Evolutionary conservation across 2,797 vertebrate species (phyloP), one percentile per base, ranked within the genome.

Genomic region (Crax fasciolata): DNA sequence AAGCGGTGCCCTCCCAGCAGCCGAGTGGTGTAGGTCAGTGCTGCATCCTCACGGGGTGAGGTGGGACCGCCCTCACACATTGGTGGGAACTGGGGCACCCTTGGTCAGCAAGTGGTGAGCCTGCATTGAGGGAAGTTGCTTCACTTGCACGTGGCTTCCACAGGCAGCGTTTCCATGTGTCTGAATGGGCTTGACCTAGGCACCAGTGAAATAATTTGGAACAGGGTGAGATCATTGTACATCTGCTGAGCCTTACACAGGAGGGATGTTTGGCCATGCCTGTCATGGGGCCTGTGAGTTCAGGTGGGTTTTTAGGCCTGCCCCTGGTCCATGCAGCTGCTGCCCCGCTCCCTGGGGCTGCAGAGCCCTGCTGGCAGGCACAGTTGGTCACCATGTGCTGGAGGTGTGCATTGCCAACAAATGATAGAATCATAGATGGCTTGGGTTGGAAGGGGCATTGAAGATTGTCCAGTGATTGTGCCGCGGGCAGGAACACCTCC

Each of bases 91-190:
- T 16, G 13, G n/a, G 11, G 24, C 7, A 44, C 13, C 11, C 11
- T 59, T 38, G 16, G 52, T 3, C 51, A 46, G 30, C 18, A 24
- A 32, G 9, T 17, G 18, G 32, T 4, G 41, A 83, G 46, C 8
- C 5, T 6, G 1, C 4, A 1, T 1, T 1, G 1, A 6, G 19
- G n/a, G 19, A 21, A 24, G n/a, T 3, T 27, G 30, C 5, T 79
- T 79, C 11, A 8, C 10, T 3, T 44, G 17, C 32, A 28, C 8
- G 4, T 66, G 4, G 41, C 3, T 14, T 20, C 20, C 4, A 6
- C 6, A 11, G 21, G 30, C 20, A 4, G 15, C 55, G 11, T 25
- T 86, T 41, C 17, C 0, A 0, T 10, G 20, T 32, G 2, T 19
- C 17, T 14, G 6, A 25, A 62, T 43, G 32, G 28, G 12, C 9